Base-by-base conservation (phyloP, 1,140 invertebrate genomes). In the Cepaea nemoralis region DNA sequence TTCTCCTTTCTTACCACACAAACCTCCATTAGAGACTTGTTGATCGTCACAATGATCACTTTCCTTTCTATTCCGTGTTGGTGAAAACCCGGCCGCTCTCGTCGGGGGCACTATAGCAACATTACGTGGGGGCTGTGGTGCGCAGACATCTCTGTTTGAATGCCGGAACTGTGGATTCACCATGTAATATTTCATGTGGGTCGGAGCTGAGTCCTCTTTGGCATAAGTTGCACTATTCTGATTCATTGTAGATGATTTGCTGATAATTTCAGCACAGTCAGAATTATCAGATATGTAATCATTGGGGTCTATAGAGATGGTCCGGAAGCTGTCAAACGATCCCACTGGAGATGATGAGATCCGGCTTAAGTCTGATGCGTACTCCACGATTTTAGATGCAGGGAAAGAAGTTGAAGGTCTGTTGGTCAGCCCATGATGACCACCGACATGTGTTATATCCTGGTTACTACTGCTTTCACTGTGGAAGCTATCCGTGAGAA, bases 1-100 rank as follows among this genome's bases (percentile, higher is more conserved):
- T 70, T 92, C 92, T 0, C 55, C 48, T 39, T 77, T 77, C 24
- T 66, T 59, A 22, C 66, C 75, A 1, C 37, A 1, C 33, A 66
- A 5, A 10, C 37, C 35, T 31, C 42, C 71, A 45, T 27, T 74
- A n/a, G 39, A 3, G 0, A 50, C 71, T 35, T 45, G 71, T 16
- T 42, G 40, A 8, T 42, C 73, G 2, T 71, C 69, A 22, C 42
- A 39, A 22, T 69, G 83, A n/a, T 45, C 79, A 73, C 80, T 84
- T 67, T 89, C 92, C 90, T 94, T 94, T 80, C 94, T 92, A 88
- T 94, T 94, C 94, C 94, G 94, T 35, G 94, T 92, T 3, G 94
- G 94, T 6, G 94, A 94, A 27, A 89, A 90, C 66, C 92, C 89
- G 16, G 90, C 85, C 10, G 85, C 85, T 40, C 89, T 82, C 0